Percentiles rank a stretch among this genome's conserved stretches.
These are phyloP conservation scores for Capreolus pygargus DNA, from an alignment of 2,113 vertebrate genomes.

Conservation along the genomic window DNA sequence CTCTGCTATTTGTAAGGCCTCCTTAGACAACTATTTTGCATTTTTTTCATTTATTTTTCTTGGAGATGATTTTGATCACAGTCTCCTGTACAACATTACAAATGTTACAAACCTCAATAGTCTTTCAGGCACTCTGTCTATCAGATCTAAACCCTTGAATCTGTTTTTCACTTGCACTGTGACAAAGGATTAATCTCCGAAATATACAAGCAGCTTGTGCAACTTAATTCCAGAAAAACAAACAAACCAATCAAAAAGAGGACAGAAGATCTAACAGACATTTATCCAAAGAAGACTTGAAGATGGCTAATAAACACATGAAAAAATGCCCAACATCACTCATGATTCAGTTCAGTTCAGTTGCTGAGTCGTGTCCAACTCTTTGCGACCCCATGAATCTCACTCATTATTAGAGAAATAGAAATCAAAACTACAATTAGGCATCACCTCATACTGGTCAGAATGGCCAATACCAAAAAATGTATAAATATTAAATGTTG, in stretches of 20 bases:
- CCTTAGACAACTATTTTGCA: background rate
- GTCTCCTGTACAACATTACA: background rate
- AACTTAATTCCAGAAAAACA: background rate
- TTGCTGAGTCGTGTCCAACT: too few relatives aligned
- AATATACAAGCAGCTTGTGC: background rate
- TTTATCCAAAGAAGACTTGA: background rate
- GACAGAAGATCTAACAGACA: background rate
- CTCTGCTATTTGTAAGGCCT: background rate
- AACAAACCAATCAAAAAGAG: background rate
- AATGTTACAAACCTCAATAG: background rate
- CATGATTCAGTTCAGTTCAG: too few relatives aligned
- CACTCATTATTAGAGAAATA: background rate
- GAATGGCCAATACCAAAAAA: background rate
- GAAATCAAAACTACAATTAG: background rate
- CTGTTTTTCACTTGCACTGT: background rate
- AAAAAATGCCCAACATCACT: background rate
- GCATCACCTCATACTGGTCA: background rate
- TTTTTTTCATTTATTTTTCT: background rate
- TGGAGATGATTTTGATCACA: background rate
- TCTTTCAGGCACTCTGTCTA: background rate
- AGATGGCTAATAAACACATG: background rate
- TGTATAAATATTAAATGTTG: background rate
- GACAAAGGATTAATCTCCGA: background rate
- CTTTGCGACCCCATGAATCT: too few relatives aligned
- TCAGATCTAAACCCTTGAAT: background rate